Conservation (phyloP, 2,797 vertebrate genomes). For the Cynopterus sphinx region DNA sequence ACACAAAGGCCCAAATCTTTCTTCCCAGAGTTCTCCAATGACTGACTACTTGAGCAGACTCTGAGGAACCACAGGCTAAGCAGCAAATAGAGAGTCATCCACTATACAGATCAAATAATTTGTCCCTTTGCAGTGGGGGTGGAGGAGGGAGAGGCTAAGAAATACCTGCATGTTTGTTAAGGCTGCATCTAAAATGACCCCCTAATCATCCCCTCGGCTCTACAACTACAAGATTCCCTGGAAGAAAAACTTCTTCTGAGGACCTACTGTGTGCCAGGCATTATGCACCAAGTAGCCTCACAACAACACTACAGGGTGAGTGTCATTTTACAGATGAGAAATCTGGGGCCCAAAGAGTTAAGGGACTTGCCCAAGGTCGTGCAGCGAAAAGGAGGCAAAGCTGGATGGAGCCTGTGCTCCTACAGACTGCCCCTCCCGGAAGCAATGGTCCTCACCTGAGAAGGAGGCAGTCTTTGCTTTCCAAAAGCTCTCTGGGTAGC, state of each 20-base stretch:
- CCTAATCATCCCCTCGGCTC: accelerated
- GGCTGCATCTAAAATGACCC: neutral
- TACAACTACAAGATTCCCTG: neutral
- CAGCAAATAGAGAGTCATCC: neutral
- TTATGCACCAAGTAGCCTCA: neutral
- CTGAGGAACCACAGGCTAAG: neutral
- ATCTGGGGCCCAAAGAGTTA: neutral
- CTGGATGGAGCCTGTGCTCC: neutral
- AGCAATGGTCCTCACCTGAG: accelerated
- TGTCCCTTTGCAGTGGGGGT: accelerated
- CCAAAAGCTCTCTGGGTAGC: neutral
- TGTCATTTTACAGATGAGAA: neutral
- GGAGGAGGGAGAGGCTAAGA: neutral
- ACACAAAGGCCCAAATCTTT: neutral
- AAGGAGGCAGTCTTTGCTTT: neutral
- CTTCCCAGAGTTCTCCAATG: neutral
- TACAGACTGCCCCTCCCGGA: neutral
- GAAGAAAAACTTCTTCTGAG: neutral
- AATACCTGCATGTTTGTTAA: neutral
- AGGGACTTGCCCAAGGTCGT: neutral
- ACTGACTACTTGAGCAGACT: neutral
- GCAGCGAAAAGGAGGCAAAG: neutral
- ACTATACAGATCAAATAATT: neutral
- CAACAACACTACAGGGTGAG: neutral
- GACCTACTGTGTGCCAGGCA: neutral